Percentiles rank a stretch among this genome's conserved stretches.
Conservation (phyloP, 2,113 vertebrate species). For the Polypterus bichir region DNA sequence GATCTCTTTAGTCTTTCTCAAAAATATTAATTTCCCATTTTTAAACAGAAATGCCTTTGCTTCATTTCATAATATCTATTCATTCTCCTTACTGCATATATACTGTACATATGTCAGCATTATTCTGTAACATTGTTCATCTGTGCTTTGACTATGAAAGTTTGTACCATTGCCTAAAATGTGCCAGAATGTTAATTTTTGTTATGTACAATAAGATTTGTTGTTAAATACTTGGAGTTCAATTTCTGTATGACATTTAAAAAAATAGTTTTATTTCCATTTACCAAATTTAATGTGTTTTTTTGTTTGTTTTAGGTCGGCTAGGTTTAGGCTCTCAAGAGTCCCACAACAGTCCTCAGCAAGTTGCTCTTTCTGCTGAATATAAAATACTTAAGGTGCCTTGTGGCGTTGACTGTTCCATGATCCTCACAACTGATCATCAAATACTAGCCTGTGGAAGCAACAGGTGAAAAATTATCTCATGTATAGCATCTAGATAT, state of each 20-base stretch:
- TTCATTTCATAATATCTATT: no score
- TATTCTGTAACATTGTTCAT: no score
- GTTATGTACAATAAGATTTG: no score
- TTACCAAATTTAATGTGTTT: constrained; percentile 1
- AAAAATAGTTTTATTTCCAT: background rate
- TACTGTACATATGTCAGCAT: no score
- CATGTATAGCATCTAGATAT: background rate
- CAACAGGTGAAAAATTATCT: constrained; percentile 63
- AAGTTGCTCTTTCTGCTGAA: constrained; percentile 61
- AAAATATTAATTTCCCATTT: no score
- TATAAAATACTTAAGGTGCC: constrained; percentile 71
- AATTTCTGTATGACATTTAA: background rate
- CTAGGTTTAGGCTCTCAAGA: constrained; percentile 79
- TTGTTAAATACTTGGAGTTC: no score
- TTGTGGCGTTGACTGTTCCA: constrained; percentile 88
- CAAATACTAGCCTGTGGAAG: constrained; percentile 83
- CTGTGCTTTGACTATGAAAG: no score
- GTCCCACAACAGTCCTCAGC: constrained; percentile 75
- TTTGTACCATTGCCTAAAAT: no score
- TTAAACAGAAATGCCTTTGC: no score
- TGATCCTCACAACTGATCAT: constrained; percentile 71
- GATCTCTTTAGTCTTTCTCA: no score
- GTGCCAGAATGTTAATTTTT: no score
- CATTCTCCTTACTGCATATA: no score
- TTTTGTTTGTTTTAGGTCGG: constrained; percentile 55